Evolutionary conservation across 2,888 invertebrate species (phyloP), one percentile per base, ranked within the genome.

Genomic region (Lasioglossum villosulum): DNA sequence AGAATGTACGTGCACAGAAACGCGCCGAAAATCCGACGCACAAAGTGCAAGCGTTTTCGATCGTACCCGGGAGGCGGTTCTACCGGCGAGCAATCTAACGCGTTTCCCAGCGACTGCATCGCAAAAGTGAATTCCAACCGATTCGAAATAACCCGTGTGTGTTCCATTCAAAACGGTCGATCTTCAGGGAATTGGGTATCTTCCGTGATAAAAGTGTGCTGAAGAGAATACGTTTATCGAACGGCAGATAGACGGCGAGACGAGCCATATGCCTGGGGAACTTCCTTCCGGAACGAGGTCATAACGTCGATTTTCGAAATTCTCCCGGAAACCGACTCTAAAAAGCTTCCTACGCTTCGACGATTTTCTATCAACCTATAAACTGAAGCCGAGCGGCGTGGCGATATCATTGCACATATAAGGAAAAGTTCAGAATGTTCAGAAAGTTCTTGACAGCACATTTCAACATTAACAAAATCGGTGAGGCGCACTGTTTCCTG

Each of bases 111-210:
- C 83, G 42, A 56, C 66, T 80, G 68, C 79, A 30, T 56, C 59
- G 59, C 59, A 48, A 79, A 76, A 75, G 72, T 80, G 84, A 82
- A 82, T 84, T 77, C 59, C 84, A 6, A 34, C 6, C 77, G 70
- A 71, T 78, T 84, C 59, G 77, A 82, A 75, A 63, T 77, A 82
- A 77, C 74, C 59, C 77, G 82, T 59, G 77, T 75, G 84, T 42
- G 74, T 37, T 34, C 27, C 56, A 52, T 80, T 83, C 75, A 34
- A 45, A 76, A 45, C 75, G 72, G 10, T 59, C 71, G 63, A 80
- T 71, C 83, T 37, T 34, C 52, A 48, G 73, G 56, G 77, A 74
- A 84, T 73, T 59, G 68, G 27, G 30, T 82, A 77, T 34, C 48
- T 30, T 37, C 16, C 37, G 23, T 23, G 83, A 76, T 77, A 75